Base-by-base conservation (phyloP, 1,140 invertebrate species). In the Lamellibrachia luymesi region DNA sequence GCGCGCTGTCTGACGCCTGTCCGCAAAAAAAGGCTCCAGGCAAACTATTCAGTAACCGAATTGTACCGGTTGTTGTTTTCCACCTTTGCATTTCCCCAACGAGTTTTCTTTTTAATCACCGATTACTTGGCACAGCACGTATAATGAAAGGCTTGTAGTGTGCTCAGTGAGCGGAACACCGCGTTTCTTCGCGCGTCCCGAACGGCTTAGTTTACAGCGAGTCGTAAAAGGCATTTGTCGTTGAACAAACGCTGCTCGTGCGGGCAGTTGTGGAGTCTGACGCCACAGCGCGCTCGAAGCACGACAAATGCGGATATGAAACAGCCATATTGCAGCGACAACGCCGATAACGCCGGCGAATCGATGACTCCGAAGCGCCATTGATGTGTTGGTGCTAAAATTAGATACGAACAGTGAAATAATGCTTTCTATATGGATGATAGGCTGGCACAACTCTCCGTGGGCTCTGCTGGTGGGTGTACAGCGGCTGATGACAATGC, bases 241-340 rank as follows among this genome's bases (percentile, higher is more conserved):
- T 80, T 80, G 64, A 22, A 22, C 64, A 22, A 80, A 80, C 64
- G 64, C 64, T 22, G 64, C 25, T 80, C 13, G 13, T 22, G 64
- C 13, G 4, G 2, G 13, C 7, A 4, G 64, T 22, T 80, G 13
- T 17, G 64, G 17, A 8, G 64, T 8, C 64, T 80, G 64, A 6
- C 64, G 64, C 64, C 17, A 38, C 38, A 10, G 64, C 64, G 2
- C 64, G 64, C 64, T 17, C 7, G 64, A 80, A 80, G 64, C 64
- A 80, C 64, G 64, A 80, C 64, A 80, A 80, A 80, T 80, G 64
- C 25, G 64, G 64, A 80, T 80, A 80, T 80, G 64, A 80, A 80
- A 80, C 64, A 80, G 64, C 64, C 64, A 80, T 80, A 80, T 80
- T 80, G 64, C 64, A 80, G 64, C 13, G 64, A 80, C 64, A 80